Base-by-base conservation (phyloP, 2,113 vertebrate genomes). In the Chloroceryle aenea region DNA sequence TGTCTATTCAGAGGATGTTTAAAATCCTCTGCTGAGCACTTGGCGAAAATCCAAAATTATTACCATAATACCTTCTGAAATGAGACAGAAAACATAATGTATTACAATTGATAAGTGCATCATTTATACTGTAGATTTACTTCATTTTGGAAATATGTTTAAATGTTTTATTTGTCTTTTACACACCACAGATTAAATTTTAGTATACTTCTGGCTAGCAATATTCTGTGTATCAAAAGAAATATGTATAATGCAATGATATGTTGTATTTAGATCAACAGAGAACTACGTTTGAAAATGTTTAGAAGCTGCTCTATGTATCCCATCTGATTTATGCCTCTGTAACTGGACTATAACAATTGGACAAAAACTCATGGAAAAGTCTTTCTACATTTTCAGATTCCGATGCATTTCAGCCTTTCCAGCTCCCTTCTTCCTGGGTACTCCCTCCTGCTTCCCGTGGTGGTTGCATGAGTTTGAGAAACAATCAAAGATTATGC, bases 11-110 rank as follows among this genome's bases (percentile, higher is more conserved):
- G 88, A 97, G 74, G 45, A 91, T 96, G 95, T 97, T 97, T 97
- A 97, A 96, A 98, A 97, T 97, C 97, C 89, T 97, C 80, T 94
- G 87, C 88, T 90, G 93, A 95, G 91, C 48, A 96, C 89, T 97
- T 98, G 98, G 97, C 95, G 94, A 96, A 96, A 95, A 89, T 97
- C 98, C 98, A 98, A 95, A 97, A 97, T 97, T 98, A 98, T 98
- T 98, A 97, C 94, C 94, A 97, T 97, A 97, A 98, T 98, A 98
- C 97, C 94, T 98, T 97, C 89, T 97, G 96, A 98, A 98, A 98
- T 93, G 92, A 98, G 95, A 97, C 95, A 97, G 94, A 97, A 98
- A 98, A 97, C 94, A 98, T 97, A 98, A 95, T 94, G 80, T 84
- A 95, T 96, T 97, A 96, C 93, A 98, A 98, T 93, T 95, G 95